A percentile compares a stretch with the other conserved stretches of the same genome.
phyloP scores from a whole-genome alignment of 1,140 invertebrate species.

The Melanaphis sacchari region DNA sequence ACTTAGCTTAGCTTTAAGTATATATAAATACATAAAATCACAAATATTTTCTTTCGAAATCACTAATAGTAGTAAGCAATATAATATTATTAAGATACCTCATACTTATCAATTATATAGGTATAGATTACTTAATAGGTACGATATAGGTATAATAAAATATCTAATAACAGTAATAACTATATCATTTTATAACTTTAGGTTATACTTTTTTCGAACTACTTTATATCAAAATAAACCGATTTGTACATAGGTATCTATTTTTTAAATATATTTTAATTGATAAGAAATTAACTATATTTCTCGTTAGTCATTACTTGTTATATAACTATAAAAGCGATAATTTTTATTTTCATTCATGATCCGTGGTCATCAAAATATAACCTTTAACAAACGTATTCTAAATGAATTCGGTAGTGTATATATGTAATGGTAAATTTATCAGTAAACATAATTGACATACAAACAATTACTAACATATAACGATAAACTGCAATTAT shows the following conservation, averaged over 20 bases:
- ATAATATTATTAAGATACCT: not conserved
- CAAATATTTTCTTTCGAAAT: not conserved
- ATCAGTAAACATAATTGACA: not conserved
- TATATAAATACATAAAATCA: not conserved
- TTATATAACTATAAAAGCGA: not conserved
- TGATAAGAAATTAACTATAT: constrained; percentile 8
- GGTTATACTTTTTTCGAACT: not conserved
- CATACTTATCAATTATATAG: not conserved
- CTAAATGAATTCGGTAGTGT: not conserved
- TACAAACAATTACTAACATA: not conserved
- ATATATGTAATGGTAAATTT: not conserved
- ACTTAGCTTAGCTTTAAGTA: not conserved
- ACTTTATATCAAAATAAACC: not conserved
- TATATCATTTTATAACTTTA: not conserved
- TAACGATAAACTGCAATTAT: not conserved
- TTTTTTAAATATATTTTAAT: constrained; percentile 5
- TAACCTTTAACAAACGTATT: not conserved
- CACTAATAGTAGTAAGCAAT: not conserved
- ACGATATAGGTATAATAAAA: no score
- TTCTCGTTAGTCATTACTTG: not conserved
- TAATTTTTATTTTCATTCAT: not conserved
- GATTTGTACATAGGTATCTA: not conserved
- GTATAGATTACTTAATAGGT: no score
- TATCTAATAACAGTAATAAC: not conserved
- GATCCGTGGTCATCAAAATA: not conserved